Base-by-base conservation (phyloP, 1,140 invertebrate genomes). In the Acromyrmex heyeri region DNA sequence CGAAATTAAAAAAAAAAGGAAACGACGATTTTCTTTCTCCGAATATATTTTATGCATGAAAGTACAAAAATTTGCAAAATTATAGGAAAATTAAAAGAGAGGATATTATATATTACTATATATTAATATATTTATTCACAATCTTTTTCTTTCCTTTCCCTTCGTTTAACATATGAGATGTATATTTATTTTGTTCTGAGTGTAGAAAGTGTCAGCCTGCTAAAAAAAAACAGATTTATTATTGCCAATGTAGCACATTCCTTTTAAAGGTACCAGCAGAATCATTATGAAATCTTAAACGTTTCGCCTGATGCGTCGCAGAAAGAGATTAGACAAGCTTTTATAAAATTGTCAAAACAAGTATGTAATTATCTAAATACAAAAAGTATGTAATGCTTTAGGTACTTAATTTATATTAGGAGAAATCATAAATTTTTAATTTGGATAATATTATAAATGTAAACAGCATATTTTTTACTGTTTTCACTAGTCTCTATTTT, bases 341-440 rank as follows among this genome's bases (percentile, higher is more conserved):
- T 93, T 78, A 85, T 95, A 30, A 94, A 87, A 89, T 89, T 94
- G 14, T 94, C 94, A 7, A 95, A 95, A 87, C 77, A 94, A 91
- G 94, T 94, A 62, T 90, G 38, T 44, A 44, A 44, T 44, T 8
- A 44, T 44, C 8, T 44, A 44, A 44, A 44, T 44, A 44, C 38
- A 44, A 44, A 2, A 94, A 91, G 94, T 94, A 62, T 90, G 88
- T 90, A 38, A 57, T 16, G 14, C 3, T 24, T 30, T 27, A 50
- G 48, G 8, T 16, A 27, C 76, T 81, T 6, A 53, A 24, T 2
- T 59, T 30, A 2, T n/a, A 61, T 85, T n/a, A 59, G 77, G 18
- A 76, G 62, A 85, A 70, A 65, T 88, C 21, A 5, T 64, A 48
- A 81, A 27, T 55, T 61, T 61, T 24, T 16, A 50, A 65, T 34